These are phyloP conservation scores for Catharus minimus DNA, from an alignment of 2,113 vertebrate genomes.

Conservation along the genomic window DNA sequence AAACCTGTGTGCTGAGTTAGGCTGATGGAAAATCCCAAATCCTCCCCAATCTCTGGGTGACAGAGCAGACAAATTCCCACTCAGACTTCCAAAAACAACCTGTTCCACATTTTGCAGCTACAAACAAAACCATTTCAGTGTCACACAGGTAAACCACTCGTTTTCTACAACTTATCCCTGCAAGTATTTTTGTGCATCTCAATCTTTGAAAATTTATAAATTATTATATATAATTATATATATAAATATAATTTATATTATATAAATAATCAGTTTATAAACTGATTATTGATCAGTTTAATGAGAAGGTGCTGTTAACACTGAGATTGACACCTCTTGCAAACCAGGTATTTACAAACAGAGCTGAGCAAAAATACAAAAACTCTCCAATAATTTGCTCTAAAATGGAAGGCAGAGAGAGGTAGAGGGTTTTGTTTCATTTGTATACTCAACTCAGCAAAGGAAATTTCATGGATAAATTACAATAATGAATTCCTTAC, in stretches of 20 bases:
- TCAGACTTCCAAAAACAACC: neutral
- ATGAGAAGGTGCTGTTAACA: neutral
- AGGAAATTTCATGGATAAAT: neutral
- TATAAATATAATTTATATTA: too few relatives aligned
- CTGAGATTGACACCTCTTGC: neutral
- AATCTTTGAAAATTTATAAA: neutral
- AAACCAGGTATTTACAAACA: neutral
- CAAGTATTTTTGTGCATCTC: neutral
- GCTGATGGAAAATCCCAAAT: neutral
- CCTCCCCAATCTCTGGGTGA: neutral
- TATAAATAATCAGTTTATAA: too few relatives aligned
- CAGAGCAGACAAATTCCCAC: neutral
- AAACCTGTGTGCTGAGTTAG: neutral
- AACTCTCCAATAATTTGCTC: neutral
- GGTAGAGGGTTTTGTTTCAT: neutral
- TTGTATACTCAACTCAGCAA: neutral
- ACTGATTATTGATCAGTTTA: neutral
- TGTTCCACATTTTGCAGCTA: neutral
- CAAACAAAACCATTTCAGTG: neutral
- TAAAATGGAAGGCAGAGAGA: neutral
- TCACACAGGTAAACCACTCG: fast-evolving
- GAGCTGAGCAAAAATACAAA: neutral
- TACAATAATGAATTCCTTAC: neutral
- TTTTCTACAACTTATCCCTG: neutral
- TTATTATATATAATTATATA: neutral